Evolutionary conservation across 2,888 invertebrate species (phyloP).

Genomic region (Linnaemya vulpina): DNA sequence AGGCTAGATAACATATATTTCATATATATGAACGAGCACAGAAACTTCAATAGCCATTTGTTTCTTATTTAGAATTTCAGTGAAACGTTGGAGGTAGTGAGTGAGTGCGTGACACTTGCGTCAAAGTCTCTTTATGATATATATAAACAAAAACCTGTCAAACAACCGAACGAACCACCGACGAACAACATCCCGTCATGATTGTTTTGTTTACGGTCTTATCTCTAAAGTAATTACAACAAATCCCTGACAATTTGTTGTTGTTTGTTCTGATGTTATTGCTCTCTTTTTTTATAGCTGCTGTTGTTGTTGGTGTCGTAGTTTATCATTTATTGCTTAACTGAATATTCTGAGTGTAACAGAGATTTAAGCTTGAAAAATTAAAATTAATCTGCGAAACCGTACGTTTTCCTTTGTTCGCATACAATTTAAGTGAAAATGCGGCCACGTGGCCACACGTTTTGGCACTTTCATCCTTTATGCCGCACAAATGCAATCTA

Average conservation of each 20-base stretch:
- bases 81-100: constrained; percentile 24
- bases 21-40: background rate
- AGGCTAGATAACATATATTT: constrained; percentile 57
- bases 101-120: constrained; percentile 59
- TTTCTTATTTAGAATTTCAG: constrained; percentile 24
- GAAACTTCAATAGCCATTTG: constrained; percentile 55
- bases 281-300: constrained; percentile 65
- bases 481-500: constrained; percentile 53
- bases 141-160: constrained; percentile 31
- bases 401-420: constrained; percentile 66
- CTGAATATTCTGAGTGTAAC: constrained; percentile 57
- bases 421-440: constrained; percentile 62
- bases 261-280: constrained; percentile 71
- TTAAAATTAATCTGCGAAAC: constrained; percentile 70
- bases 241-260: constrained; percentile 71
- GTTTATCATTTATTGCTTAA: constrained; percentile 34
- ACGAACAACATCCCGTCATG: constrained; percentile 49
- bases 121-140: constrained; percentile 38
- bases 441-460: constrained; percentile 70
- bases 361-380: constrained; percentile 69
- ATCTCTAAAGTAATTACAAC: constrained; percentile 72
- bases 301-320: constrained; percentile 29
- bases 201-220: constrained; percentile 69
- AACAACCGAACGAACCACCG: constrained; percentile 36
- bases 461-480: constrained; percentile 68